Conservation (phyloP, 2,797 vertebrate genomes). For the Coregonus suidteri region DNA sequence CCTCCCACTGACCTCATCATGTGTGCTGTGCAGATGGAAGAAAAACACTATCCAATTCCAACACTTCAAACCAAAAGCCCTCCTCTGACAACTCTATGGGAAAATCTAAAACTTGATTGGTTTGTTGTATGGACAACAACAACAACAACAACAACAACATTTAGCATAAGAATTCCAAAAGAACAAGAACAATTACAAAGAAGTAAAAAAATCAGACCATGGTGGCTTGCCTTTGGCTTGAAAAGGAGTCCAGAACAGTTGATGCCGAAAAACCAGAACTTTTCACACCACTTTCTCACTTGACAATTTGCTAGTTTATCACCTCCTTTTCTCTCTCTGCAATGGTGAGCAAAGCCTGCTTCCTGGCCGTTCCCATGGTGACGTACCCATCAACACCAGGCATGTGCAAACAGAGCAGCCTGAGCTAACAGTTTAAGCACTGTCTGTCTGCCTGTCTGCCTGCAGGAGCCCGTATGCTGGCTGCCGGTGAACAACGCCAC, state of each 20-base stretch:
- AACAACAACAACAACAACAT: constrained; percentile 12
- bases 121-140: constrained; percentile 5
- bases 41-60: constrained; percentile 7
- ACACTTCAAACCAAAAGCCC: not conserved
- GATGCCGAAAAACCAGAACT: constrained; percentile 29
- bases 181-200: constrained; percentile 22
- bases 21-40: constrained; percentile 40
- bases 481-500: constrained; percentile 63
- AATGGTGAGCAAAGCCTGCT: constrained; percentile 64
- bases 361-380: constrained; percentile 79
- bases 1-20: constrained; percentile 22
- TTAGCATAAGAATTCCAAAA: constrained; percentile 24
- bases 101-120: constrained; percentile 24
- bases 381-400: constrained; percentile 78
- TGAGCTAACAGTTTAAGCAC: constrained; percentile 72
- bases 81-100: constrained; percentile 20
- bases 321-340: constrained; percentile 59
- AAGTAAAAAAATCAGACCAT: constrained; percentile 14
- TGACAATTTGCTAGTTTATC: constrained; percentile 78
- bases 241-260: constrained; percentile 33
- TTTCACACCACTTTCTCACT: constrained; percentile 62
- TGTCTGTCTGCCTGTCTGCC: constrained; percentile 8
- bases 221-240: constrained; percentile 9
- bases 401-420: constrained; percentile 79
- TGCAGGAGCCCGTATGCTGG: constrained; percentile 66